A percentile compares a stretch with the other conserved stretches of the same genome.
Evolutionary conservation across 2,113 vertebrate genomes (phyloP).

Genomic region (Tragelaphus scriptus): DNA sequence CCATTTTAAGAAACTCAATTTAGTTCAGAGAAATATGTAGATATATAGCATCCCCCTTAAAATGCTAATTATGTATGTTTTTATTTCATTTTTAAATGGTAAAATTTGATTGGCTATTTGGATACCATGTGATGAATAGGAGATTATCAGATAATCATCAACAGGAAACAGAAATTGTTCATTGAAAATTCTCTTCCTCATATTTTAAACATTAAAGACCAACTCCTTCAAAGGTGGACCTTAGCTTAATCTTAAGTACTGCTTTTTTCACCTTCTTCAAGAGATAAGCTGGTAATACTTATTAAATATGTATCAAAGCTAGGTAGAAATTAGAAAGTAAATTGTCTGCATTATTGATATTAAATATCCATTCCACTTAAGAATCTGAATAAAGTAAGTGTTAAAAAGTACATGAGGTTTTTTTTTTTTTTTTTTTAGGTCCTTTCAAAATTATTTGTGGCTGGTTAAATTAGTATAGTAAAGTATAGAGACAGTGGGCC

Average conservation of each 20-base stretch:
- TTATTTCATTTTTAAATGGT: not conserved
- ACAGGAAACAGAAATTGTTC: conserved; percentile 1
- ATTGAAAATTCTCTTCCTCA: conserved; percentile 20
- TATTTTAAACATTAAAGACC: conserved; percentile 47
- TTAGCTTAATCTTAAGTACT: not conserved
- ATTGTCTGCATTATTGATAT: conserved; percentile 5
- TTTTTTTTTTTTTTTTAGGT: not conserved
- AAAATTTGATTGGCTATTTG: not conserved
- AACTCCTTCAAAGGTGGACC: not conserved
- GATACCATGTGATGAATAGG: not conserved
- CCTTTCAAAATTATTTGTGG: not conserved
- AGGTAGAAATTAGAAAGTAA: not conserved
- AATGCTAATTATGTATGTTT: not conserved
- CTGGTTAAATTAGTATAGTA: not conserved
- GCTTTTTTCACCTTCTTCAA: not conserved
- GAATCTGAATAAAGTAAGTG: not conserved
- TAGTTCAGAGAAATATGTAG: not conserved
- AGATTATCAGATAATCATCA: not conserved
- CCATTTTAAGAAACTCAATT: not conserved
- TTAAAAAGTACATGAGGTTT: not conserved
- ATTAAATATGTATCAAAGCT: conserved; percentile 44
- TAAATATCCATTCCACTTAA: not conserved
- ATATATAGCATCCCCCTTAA: not conserved
- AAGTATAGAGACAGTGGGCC: not conserved
- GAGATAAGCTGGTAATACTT: conserved; percentile 11